These are phyloP conservation scores for Leptopilina myrica DNA, from an alignment of 2,888 invertebrate species.

Conservation along the genomic window DNA sequence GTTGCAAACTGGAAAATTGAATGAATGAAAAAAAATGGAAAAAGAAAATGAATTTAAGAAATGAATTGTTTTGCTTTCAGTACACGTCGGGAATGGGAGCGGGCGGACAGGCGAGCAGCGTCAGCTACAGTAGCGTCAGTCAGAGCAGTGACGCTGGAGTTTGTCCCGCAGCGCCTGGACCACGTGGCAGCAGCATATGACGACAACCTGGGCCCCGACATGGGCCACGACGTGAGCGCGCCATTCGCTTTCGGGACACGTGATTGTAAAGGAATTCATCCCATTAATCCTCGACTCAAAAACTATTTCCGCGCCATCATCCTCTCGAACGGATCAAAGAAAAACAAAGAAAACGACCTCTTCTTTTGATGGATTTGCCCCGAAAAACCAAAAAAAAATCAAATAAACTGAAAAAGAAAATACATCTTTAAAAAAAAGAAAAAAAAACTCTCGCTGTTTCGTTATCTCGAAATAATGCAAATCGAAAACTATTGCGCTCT, in stretches of 20 bases:
- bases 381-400: not conserved
- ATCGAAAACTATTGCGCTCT: too few species aligned
- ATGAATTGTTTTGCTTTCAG: conserved; percentile 61
- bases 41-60: not conserved
- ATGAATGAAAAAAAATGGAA: too few species aligned
- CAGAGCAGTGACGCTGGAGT: conserved; percentile 71
- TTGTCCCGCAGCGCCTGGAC: conserved; percentile 59
- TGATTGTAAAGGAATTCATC: conserved; percentile 64
- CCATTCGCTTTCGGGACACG: conserved; percentile 72
- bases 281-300: not conserved
- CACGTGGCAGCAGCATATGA: conserved; percentile 69
- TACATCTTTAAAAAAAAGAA: too few species aligned
- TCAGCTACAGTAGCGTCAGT: conserved; percentile 73
- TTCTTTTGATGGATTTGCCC: not conserved
- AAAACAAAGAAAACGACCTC: not conserved
- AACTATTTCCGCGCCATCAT: not conserved
- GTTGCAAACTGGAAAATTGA: too few species aligned
- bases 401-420: too few species aligned
- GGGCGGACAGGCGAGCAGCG: conserved; percentile 70
- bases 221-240: conserved; percentile 71
- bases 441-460: too few species aligned
- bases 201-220: conserved; percentile 71
- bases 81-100: conserved; percentile 69
- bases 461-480: too few species aligned
- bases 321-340: not conserved